Evolutionary conservation across 2,113 vertebrate species (phyloP), one percentile per base, ranked within the genome.

Genomic region (Dinomys branickii): DNA sequence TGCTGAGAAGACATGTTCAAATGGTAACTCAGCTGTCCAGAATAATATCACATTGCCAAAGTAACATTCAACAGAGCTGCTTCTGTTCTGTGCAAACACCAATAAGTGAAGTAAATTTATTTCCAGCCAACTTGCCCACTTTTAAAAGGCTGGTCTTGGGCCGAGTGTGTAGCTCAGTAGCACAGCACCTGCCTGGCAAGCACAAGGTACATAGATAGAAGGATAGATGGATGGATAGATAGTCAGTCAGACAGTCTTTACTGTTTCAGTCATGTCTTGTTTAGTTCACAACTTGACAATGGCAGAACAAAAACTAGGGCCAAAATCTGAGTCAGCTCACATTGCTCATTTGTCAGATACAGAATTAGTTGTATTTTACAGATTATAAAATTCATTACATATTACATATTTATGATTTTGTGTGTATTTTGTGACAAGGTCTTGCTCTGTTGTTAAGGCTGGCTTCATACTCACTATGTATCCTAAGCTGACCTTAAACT

Each of bases 1-100:
- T 61, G n/a, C 58, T 82, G 47, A 92, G 47, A 92, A 22, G n/a
- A 58, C 50, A 67, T 97, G 96, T 92, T 88, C 63, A 88, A 82
- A 88, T 47, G 22, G 58, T 92, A 77, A 75, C 6, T 93, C 54
- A 78, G 0, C 90, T 94, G 38, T 78, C 41, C 54, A 54, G 59
- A 90, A 54, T 94, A 35, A 90, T 78, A 24, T 96, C 67, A 71
- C 14, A 78, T 90, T 95, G 26, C 90, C 52, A 92, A 30, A 85
- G 30, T 87, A 12, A 38, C 35, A 59, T 67, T 82, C 26, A 88
- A 4, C 9, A 17, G 38, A 83, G 59, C 13, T 88, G 61, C 35
- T 71, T 90, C 71, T 94, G 7, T 80, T 35, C 12, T 85, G 5
- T 80, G 41, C 80, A 54, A 44, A 88, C 63, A 82, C 3, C 14